Conservation (phyloP, 2,888 invertebrate species). For the Synergus umbraculus region DNA sequence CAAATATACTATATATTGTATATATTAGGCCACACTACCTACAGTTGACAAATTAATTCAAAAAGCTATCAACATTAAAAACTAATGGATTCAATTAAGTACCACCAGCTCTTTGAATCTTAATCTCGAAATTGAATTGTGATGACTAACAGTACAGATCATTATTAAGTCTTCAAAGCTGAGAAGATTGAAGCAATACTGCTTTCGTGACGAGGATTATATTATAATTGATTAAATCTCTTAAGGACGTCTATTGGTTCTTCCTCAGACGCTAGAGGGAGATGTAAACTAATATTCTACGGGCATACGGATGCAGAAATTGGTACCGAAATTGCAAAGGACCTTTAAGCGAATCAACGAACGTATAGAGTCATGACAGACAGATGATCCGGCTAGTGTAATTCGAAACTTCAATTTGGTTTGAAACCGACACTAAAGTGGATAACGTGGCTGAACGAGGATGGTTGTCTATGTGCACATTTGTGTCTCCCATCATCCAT, state of each 20-base stretch:
- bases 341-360: conserved; percentile 55
- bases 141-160: no score
- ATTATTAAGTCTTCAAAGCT: no score
- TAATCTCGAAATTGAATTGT: no score
- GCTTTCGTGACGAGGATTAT: neutral
- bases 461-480: neutral
- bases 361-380: conserved; percentile 44
- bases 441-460: conserved; percentile 55
- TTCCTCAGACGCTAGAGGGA: neutral
- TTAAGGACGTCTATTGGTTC: neutral
- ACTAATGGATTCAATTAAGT: no score
- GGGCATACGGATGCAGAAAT: neutral
- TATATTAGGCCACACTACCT: no score
- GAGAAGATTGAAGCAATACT: no score
- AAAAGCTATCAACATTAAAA: no score
- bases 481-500: neutral
- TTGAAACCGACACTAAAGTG: conserved; percentile 61
- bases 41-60: no score
- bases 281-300: neutral
- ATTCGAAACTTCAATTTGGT: conserved; percentile 72
- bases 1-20: neutral
- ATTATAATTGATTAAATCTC: neutral
- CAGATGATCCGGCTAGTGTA: conserved; percentile 64
- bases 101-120: no score
- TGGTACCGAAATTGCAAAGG: conserved; percentile 53